A percentile compares a stretch with the other conserved stretches of the same genome.
Conservation (phyloP, 2,888 invertebrate genomes). For the Macrosiphum euphorbiae region DNA sequence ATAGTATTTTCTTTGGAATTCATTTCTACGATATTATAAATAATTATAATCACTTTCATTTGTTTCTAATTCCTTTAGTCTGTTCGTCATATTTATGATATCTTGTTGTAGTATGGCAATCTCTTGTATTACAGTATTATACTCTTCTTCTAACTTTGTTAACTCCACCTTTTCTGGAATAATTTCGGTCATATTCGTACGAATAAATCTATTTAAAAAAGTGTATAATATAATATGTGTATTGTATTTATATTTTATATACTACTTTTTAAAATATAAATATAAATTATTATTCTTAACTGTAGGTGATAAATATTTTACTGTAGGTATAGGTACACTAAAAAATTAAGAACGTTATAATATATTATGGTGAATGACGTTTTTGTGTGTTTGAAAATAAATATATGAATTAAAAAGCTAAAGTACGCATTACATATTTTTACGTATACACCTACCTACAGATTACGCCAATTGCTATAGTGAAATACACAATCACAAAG, state of each 20-base stretch:
- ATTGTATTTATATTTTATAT: neutral
- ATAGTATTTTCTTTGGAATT: neutral
- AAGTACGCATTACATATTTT: neutral
- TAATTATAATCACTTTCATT: neutral
- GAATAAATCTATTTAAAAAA: slow-evolving; percentile 34
- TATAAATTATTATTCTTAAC: neutral
- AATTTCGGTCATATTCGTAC: slow-evolving; percentile 28
- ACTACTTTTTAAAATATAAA: neutral
- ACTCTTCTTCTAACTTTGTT: slow-evolving; percentile 22
- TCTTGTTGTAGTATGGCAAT: slow-evolving; percentile 33
- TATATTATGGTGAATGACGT: too few species aligned
- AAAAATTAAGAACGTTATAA: neutral
- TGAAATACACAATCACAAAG: neutral
- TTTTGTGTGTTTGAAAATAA: too few species aligned
- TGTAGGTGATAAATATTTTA: neutral
- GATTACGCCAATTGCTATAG: neutral
- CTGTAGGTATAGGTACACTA: neutral
- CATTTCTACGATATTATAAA: too few species aligned
- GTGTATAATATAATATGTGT: neutral
- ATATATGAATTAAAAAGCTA: neutral
- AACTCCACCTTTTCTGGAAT: slow-evolving; percentile 13
- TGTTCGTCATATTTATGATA: neutral
- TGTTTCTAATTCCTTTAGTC: neutral
- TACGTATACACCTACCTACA: too few species aligned
- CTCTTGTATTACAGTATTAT: neutral